A percentile compares a stretch with the other conserved stretches of the same genome.
Conservation (phyloP, 1,140 invertebrate genomes). For the Spodoptera frugiperda region DNA sequence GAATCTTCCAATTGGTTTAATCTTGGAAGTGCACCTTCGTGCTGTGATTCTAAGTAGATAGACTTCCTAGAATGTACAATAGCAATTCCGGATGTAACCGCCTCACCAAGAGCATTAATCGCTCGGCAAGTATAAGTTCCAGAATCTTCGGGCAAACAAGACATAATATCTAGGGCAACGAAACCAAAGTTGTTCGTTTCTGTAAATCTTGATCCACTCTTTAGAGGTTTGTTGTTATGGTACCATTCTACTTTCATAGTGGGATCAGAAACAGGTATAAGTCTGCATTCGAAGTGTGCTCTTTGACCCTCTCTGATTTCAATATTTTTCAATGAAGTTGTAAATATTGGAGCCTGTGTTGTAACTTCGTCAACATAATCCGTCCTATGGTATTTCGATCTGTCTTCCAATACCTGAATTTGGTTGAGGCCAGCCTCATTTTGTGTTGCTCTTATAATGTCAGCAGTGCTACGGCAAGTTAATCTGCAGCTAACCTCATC, state of each 20-base stretch:
- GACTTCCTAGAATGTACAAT: conserved; percentile 94
- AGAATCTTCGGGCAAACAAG: conserved; percentile 96
- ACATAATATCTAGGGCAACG: conserved; percentile 96
- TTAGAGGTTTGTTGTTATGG: conserved; percentile 95
- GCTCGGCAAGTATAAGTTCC: conserved; percentile 96
- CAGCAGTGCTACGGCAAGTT: conserved; percentile 90
- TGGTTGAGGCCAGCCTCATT: conserved; percentile 94
- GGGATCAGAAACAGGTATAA: conserved; percentile 98
- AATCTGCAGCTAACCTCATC: conserved; percentile 93
- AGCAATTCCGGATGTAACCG: conserved; percentile 93
- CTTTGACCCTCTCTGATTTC: conserved; percentile 98
- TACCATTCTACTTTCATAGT: conserved; percentile 99
- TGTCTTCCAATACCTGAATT: conserved; percentile 95
- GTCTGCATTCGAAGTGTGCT: conserved; percentile 97
- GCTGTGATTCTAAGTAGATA: conserved; percentile 94
- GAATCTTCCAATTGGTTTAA: conserved; percentile 95
- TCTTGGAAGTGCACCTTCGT: conserved; percentile 92
- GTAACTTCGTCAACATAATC: conserved; percentile 93
- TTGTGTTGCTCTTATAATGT: conserved; percentile 94
- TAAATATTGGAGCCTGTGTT: conserved; percentile 96
- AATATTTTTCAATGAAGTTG: conserved; percentile 95
- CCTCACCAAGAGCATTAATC: conserved; percentile 94
- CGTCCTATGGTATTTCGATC: conserved; percentile 90
- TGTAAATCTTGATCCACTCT: conserved; percentile 95
- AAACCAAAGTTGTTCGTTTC: conserved; percentile 98